A percentile compares a stretch with the other conserved stretches of the same genome.
phyloP scores from a whole-genome alignment of 2,888 invertebrate species.

The Cephus sareptanus region DNA sequence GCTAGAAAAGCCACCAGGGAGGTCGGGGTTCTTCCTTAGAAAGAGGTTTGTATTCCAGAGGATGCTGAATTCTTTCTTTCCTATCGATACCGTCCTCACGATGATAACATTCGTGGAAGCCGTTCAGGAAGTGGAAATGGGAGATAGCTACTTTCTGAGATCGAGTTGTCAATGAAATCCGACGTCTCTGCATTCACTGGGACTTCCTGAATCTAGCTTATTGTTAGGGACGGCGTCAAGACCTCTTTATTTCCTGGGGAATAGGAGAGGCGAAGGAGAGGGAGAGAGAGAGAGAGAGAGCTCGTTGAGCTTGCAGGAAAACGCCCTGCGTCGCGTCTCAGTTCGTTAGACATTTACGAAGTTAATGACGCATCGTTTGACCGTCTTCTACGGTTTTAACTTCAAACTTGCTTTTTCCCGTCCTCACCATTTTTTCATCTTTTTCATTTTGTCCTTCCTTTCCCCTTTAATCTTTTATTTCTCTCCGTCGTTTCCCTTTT shows the following conservation, averaged over 20 bases:
- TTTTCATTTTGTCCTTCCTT: slow-evolving; percentile 24
- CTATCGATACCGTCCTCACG: background rate
- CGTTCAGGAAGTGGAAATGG: background rate
- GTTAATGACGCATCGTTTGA: slow-evolving; percentile 39
- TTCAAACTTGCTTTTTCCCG: slow-evolving; percentile 2
- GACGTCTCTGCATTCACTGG: background rate
- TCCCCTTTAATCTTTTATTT: slow-evolving; percentile 2
- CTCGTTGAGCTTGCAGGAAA: slow-evolving; percentile 25
- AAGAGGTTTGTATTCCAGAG: background rate
- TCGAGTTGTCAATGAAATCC: background rate
- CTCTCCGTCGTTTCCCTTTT: background rate
- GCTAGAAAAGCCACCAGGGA: slow-evolving; percentile 24
- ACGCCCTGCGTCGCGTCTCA: slow-evolving; percentile 26
- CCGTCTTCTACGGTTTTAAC: slow-evolving; percentile 20
- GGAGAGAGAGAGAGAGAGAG: background rate
- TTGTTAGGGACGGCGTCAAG: background rate
- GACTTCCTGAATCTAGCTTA: background rate
- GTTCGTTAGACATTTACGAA: slow-evolving; percentile 41
- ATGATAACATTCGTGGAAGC: background rate
- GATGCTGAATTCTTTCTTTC: background rate
- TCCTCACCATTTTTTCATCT: slow-evolving; percentile 12
- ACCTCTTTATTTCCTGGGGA: background rate
- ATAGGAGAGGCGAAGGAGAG: too few relatives aligned
- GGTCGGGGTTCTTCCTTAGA: background rate
- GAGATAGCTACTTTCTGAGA: background rate